Evolutionary conservation across 2,797 vertebrate species (phyloP).

Genomic region (Pangasius larnaudii): DNA sequence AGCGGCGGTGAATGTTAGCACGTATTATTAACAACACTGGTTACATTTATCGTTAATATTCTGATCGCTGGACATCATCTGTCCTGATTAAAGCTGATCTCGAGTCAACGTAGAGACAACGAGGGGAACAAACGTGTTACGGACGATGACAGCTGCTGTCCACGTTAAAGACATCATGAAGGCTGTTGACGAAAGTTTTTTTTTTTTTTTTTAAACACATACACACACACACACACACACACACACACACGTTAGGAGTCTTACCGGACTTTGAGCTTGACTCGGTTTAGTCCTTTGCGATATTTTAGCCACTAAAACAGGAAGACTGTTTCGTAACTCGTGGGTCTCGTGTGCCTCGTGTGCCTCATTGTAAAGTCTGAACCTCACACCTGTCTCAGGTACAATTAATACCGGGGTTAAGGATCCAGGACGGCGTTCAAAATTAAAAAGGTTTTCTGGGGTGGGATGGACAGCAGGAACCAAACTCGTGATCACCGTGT

Average conservation of each 20-base stretch:
- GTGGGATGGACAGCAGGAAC: not conserved
- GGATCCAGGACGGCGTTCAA: not conserved
- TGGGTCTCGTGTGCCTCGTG: too few relatives aligned
- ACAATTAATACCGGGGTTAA: not conserved
- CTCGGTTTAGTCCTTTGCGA: not conserved
- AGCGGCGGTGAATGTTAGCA: not conserved
- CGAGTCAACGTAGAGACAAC: not conserved
- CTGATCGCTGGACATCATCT: too few relatives aligned
- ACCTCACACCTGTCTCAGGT: not conserved
- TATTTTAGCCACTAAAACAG: not conserved
- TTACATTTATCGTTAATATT: not conserved
- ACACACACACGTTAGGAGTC: too few relatives aligned
- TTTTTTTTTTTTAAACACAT: not conserved
- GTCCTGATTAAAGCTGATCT: too few relatives aligned
- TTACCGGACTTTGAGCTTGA: not conserved
- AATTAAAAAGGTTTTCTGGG: not conserved
- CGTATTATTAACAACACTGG: not conserved
- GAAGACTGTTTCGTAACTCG: not conserved
- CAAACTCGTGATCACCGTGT: not conserved
- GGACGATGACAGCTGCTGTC: constrained; percentile 23
- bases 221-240: too few relatives aligned
- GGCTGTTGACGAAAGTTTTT: not conserved
- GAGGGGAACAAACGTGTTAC: not conserved
- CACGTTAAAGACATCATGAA: not conserved
- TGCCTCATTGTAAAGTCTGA: not conserved